A percentile compares a stretch with the other conserved stretches of the same genome.
Conservation (phyloP, 2,113 vertebrate genomes). For the Brienomyrus longianalis region DNA sequence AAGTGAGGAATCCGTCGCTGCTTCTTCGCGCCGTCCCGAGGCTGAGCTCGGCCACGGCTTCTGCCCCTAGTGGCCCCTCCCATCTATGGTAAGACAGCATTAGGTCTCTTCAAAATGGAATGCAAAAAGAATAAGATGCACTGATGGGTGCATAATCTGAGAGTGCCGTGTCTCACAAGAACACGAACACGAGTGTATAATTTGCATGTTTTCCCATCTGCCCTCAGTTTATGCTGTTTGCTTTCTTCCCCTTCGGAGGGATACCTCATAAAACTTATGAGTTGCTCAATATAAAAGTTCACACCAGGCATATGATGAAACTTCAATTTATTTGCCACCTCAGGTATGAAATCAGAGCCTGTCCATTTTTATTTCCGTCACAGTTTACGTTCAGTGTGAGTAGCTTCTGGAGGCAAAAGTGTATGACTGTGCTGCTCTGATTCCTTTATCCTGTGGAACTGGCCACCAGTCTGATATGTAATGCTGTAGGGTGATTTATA, state of each 20-base stretch:
- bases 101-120: background rate
- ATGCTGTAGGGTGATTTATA: background rate
- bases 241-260: background rate
- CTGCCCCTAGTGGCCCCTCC: constrained; percentile 36
- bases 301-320: background rate
- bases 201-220: background rate
- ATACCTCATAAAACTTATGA: background rate
- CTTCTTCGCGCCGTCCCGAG: constrained; percentile 38
- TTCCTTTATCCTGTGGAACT: background rate
- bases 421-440: background rate
- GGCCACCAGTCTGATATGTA: background rate
- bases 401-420: background rate
- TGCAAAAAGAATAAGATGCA: background rate
- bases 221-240: background rate
- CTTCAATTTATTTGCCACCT: background rate
- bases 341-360: background rate
- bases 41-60: constrained; percentile 37
- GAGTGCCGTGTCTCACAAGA: background rate
- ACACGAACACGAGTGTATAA: background rate
- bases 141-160: background rate
- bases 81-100: constrained; percentile 25
- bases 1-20: constrained; percentile 50
- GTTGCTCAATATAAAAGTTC: background rate
- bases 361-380: background rate
- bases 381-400: background rate